Conservation (phyloP, 2,797 vertebrate species). For the Chelon auratus region DNA sequence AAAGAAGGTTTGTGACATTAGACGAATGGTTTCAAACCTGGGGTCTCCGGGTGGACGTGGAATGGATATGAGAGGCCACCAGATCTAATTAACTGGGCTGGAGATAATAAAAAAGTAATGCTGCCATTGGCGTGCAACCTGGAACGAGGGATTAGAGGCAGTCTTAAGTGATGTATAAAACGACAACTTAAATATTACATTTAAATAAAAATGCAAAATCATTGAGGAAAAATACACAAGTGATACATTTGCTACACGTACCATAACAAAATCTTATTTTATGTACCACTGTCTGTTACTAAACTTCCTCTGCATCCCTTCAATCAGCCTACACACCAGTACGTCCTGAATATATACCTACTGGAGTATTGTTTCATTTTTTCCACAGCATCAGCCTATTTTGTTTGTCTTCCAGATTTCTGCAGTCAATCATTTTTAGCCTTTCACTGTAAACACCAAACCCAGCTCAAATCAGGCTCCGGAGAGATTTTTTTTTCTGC, state of each 20-base stretch:
- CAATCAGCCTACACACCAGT: neutral
- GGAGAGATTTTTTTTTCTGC: slow-evolving; percentile 16
- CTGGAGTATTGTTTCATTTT: neutral
- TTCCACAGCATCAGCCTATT: neutral
- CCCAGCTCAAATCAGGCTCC: slow-evolving; percentile 3
- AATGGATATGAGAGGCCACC: neutral
- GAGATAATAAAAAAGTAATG: neutral
- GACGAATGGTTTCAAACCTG: too few relatives aligned
- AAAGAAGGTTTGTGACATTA: too few relatives aligned
- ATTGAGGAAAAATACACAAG: slow-evolving; percentile 5
- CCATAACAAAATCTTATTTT: slow-evolving; percentile 44
- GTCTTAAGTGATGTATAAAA: too few relatives aligned
- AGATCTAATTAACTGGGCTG: neutral
- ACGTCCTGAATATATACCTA: neutral
- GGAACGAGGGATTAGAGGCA: neutral
- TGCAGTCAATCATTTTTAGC: slow-evolving; percentile 18
- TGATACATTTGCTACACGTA: slow-evolving; percentile 25
- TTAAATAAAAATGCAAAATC: too few relatives aligned
- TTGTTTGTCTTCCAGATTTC: neutral
- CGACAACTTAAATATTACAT: too few relatives aligned
- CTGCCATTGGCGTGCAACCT: too few relatives aligned
- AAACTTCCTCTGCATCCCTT: too few relatives aligned
- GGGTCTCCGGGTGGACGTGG: too few relatives aligned
- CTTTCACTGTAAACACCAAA: slow-evolving; percentile 14
- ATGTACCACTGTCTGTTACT: slow-evolving; percentile 25